Percentiles rank a stretch among this genome's conserved stretches.
Conservation (phyloP, 2,113 vertebrate species). For the Eretmodus cyanostictus region DNA sequence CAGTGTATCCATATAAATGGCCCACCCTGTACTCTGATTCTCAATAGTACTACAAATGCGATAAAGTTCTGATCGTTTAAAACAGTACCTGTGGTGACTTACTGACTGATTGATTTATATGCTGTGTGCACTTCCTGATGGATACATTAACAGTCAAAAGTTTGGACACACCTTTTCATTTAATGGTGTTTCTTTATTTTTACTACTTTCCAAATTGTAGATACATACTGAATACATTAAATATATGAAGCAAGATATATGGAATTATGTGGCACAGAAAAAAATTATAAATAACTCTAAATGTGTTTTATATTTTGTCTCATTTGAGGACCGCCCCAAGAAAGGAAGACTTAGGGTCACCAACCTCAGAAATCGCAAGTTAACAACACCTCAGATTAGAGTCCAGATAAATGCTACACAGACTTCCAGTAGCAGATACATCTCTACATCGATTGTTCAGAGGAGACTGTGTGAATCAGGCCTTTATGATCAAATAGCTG, state of each 20-base stretch:
- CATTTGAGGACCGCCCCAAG: neutral
- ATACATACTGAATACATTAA: neutral
- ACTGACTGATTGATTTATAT: neutral
- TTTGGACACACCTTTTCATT: neutral
- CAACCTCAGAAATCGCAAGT: neutral
- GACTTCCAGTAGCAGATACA: neutral
- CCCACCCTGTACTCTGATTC: neutral
- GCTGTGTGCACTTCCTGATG: neutral
- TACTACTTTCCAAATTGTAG: neutral
- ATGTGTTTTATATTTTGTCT: neutral
- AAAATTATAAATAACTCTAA: neutral
- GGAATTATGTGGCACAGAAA: neutral
- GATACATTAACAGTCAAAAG: neutral
- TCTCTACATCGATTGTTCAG: neutral
- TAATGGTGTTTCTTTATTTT: neutral
- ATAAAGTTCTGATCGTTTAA: neutral
- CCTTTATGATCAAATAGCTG: neutral
- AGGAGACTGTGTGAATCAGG: neutral
- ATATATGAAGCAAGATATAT: neutral
- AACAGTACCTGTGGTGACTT: neutral
- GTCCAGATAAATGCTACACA: neutral
- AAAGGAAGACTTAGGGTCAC: neutral
- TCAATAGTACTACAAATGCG: neutral
- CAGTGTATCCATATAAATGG: fast-evolving
- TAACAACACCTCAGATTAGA: neutral